Base-by-base conservation (phyloP, 2,113 vertebrate genomes). In the Plotosus lineatus region DNA sequence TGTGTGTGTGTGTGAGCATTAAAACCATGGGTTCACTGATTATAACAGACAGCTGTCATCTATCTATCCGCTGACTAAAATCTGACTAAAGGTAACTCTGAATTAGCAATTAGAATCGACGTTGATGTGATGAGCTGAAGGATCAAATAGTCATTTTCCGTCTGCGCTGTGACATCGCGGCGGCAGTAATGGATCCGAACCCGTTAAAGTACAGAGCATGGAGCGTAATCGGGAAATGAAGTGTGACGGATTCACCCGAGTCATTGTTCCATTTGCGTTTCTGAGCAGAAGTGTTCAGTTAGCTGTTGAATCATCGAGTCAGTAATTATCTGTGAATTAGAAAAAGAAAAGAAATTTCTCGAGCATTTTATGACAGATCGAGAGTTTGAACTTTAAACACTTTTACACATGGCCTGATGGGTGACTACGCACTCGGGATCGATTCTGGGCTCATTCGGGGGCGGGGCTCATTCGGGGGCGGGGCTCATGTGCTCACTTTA, bases 271-370 rank as follows among this genome's bases (percentile, higher is more conserved):
- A 26, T 26, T 65, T 46, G 42, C 58, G 63, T 81, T 81, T 77
- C 6, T 19, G 7, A 28, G 11, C 66, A 82, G 48, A 78, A 69
- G 69, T 42, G 56, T 42, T 78, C 48, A 78, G 75, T 78, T 78
- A 72, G 53, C 19, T 69, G 77, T 68, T 68, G 69, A 68, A 50
- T n/a, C 48, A 46, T 71, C 42, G 76, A 69, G 55, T 78, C 77
- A 61, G 79, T 82, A 77, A 82, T 82, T 75, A 78, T 53, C 50
- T 65, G 26, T n/a, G 23, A 85, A 78, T 77, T 51, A 73, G 75
- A 28, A 38, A 83, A 38, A 23, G 60, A 38, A 83, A 38, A 23
- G 60, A 75, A 38, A 14, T 48, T 63, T 66, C 79, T 56, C 66
- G 31, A 66, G 56, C 33, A 51, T 44, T 72, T 84, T 26, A 60